Percentiles rank a stretch among this genome's conserved stretches.
phyloP scores from a whole-genome alignment of 2,113 vertebrate species.

The Piprites chloris region DNA sequence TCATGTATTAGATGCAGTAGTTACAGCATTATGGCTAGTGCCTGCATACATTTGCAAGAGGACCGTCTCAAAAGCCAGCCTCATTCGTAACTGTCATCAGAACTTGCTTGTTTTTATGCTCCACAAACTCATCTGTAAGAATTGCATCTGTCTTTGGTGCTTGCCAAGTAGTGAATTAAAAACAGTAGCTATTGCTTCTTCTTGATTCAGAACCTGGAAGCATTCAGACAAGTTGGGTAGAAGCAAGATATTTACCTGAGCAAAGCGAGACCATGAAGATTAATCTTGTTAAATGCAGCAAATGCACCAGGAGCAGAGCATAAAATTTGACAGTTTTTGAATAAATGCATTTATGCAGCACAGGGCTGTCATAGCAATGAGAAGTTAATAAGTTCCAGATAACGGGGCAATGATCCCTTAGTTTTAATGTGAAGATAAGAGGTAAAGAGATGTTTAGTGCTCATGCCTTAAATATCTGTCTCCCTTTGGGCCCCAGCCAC shows the following conservation, averaged over 20 bases:
- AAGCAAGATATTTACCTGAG: background rate
- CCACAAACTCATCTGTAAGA: slow-evolving; percentile 4
- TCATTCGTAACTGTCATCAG: slow-evolving; percentile 29
- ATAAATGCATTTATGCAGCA: background rate
- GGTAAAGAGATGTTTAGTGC: background rate
- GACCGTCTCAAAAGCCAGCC: background rate
- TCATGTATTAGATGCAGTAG: slow-evolving; percentile 5
- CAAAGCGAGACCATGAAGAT: background rate
- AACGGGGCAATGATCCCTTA: background rate
- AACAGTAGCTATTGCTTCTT: background rate
- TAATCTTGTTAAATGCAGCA: background rate
- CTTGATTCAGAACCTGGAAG: background rate
- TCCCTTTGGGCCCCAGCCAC: background rate
- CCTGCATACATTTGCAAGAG: background rate
- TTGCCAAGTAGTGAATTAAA: slow-evolving; percentile 5
- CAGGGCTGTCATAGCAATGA: background rate
- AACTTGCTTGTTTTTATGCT: slow-evolving; percentile 25
- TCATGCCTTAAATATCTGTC: background rate
- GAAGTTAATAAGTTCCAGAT: background rate
- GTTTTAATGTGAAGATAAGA: background rate
- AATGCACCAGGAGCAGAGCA: background rate
- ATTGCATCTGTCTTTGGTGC: background rate
- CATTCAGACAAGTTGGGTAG: background rate
- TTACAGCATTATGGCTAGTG: background rate
- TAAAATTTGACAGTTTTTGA: background rate